phyloP scores from a whole-genome alignment of 2,888 invertebrate species.

The Pristionchus fissidentatus region DNA sequence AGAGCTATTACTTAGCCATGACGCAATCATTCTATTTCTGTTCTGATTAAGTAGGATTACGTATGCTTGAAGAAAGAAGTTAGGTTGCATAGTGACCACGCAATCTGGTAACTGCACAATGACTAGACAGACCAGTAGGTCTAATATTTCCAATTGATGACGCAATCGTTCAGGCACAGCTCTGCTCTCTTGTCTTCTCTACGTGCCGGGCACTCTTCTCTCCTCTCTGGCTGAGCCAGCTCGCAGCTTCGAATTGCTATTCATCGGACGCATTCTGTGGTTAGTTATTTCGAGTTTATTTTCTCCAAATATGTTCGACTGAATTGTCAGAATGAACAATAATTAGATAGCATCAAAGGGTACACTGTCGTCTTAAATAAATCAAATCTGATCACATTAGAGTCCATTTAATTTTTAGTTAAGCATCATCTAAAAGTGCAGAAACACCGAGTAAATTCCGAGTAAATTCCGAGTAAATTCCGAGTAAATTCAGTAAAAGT shows the following conservation, averaged over 20 bases:
- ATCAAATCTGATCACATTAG: not conserved
- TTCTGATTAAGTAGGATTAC: not conserved
- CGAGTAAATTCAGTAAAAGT: too few relatives aligned
- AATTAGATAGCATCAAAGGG: not conserved
- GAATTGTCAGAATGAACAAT: too few relatives aligned
- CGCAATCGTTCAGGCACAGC: slow-evolving; percentile 29
- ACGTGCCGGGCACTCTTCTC: slow-evolving; percentile 49
- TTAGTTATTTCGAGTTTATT: slow-evolving; percentile 8
- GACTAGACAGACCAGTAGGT: too few relatives aligned
- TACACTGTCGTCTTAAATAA: not conserved
- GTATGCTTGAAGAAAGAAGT: not conserved
- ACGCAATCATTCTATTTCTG: not conserved
- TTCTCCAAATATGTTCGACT: not conserved
- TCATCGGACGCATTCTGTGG: slow-evolving; percentile 66
- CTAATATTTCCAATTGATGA: too few relatives aligned
- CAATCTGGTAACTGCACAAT: too few relatives aligned
- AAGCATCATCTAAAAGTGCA: too few relatives aligned
- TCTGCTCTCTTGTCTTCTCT: slow-evolving; percentile 43
- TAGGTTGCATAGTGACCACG: too few relatives aligned
- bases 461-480: not conserved
- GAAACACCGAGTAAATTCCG: not conserved
- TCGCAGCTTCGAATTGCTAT: slow-evolving; percentile 59
- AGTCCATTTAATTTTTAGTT: not conserved
- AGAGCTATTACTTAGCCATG: not conserved
- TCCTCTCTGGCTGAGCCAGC: slow-evolving; percentile 24